Conservation (phyloP, 2,888 invertebrate genomes). For the Apotomis capreana region DNA sequence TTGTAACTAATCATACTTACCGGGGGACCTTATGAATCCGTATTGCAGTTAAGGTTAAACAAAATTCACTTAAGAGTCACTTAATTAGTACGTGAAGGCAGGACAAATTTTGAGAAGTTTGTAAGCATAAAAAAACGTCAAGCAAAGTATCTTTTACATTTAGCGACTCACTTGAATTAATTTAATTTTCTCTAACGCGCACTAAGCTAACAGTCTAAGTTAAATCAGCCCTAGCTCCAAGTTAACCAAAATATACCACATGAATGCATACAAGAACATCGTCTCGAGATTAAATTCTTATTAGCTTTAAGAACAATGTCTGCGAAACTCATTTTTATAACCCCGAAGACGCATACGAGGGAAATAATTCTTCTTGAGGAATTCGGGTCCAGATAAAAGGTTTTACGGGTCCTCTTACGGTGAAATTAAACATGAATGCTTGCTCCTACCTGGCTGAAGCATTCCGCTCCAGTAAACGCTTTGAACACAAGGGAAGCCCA, state of each 20-base stretch:
- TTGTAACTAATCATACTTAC: too few species aligned
- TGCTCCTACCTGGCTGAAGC: constrained; percentile 79
- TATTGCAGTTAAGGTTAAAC: too few species aligned
- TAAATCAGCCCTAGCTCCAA: constrained; percentile 1
- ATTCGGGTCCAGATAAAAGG: constrained; percentile 73
- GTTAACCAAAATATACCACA: constrained; percentile 7
- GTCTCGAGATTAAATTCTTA: constrained; percentile 39
- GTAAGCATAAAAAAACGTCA: too few species aligned
- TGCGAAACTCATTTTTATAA: constrained; percentile 39
- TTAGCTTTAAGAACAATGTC: constrained; percentile 38
- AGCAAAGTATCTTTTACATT: too few species aligned
- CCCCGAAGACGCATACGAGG: constrained; percentile 38
- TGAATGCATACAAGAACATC: constrained; percentile 28
- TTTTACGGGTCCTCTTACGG: constrained; percentile 68
- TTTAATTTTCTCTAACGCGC: neutral
- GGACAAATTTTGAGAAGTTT: too few species aligned
- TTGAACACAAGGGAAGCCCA: constrained; percentile 75
- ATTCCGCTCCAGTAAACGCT: constrained; percentile 78
- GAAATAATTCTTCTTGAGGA: constrained; percentile 61
- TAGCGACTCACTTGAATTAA: neutral
- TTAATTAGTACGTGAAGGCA: too few species aligned
- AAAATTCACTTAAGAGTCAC: too few species aligned
- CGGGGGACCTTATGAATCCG: too few species aligned
- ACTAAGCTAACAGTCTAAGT: neutral
- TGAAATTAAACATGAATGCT: constrained; percentile 82